phyloP scores from a whole-genome alignment of 2,888 invertebrate genomes.

The Perizoma affinitatum region DNA sequence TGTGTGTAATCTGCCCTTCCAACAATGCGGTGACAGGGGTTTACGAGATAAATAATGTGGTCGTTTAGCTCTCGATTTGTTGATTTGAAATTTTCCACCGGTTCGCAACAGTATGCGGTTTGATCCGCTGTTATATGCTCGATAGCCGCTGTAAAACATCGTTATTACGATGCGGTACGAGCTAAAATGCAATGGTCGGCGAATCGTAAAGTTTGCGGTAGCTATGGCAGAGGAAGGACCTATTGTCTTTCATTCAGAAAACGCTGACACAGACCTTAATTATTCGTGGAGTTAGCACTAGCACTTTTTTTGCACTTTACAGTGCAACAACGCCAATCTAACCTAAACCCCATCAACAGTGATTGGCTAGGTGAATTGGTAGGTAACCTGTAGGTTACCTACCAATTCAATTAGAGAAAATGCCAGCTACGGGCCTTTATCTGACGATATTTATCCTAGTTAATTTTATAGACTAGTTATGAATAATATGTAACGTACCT shows the following conservation, averaged over 20 bases:
- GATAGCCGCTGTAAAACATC: slow-evolving; percentile 31
- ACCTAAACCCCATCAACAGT: too few species aligned
- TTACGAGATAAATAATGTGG: slow-evolving; percentile 53
- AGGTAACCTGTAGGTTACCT: too few species aligned
- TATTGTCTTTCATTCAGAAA: slow-evolving; percentile 17
- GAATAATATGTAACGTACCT: too few species aligned
- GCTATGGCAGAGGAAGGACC: not conserved
- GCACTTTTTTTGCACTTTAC: too few species aligned
- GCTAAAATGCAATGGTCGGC: slow-evolving; percentile 36
- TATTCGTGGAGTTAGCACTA: slow-evolving; percentile 5
- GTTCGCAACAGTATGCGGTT: slow-evolving; percentile 24
- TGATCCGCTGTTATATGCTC: slow-evolving; percentile 38
- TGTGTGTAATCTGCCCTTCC: slow-evolving; percentile 1
- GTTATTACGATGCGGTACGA: slow-evolving; percentile 38
- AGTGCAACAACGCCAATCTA: too few species aligned
- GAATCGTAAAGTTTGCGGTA: slow-evolving; percentile 16
- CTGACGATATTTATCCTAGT: too few species aligned
- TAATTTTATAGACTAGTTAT: too few species aligned
- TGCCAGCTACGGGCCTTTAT: too few species aligned
- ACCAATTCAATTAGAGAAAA: too few species aligned
- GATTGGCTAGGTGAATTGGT: too few species aligned
- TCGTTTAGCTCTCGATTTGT: slow-evolving; percentile 57
- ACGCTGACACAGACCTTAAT: slow-evolving; percentile 9
- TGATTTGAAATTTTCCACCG: slow-evolving; percentile 44
- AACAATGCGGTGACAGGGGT: slow-evolving; percentile 49